These are phyloP conservation scores for Diachasma alloeum DNA, from an alignment of 1,140 invertebrate species.

Conservation along the genomic window DNA sequence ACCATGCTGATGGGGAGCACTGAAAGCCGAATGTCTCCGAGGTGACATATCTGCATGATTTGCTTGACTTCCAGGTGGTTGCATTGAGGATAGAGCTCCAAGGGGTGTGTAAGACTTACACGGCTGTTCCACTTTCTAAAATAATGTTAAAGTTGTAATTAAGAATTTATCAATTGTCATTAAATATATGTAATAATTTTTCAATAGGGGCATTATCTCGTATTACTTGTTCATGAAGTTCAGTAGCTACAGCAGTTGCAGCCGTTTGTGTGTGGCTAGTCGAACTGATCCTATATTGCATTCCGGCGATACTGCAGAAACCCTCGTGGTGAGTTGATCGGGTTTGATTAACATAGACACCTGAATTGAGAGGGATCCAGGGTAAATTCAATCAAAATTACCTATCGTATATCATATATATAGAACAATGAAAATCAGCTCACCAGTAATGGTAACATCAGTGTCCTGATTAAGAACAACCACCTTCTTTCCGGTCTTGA, in stretches of 20 bases:
- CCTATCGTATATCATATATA: too few species aligned
- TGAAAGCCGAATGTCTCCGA: slow-evolving; percentile 62
- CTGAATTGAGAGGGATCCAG: slow-evolving; percentile 46
- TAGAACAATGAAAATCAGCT: slow-evolving; percentile 13
- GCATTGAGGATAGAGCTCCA: slow-evolving; percentile 85
- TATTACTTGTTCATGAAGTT: slow-evolving; percentile 65
- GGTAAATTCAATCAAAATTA: slow-evolving; percentile 17
- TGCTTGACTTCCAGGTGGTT: slow-evolving; percentile 73
- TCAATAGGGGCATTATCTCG: slow-evolving; percentile 1
- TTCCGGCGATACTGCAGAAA: slow-evolving; percentile 81
- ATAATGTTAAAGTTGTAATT: slow-evolving; percentile 8
- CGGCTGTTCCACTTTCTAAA: slow-evolving; percentile 60
- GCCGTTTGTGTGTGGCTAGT: slow-evolving; percentile 82
- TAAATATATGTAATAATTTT: background rate
- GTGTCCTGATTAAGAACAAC: slow-evolving; percentile 84
- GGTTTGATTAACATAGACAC: slow-evolving; percentile 80
- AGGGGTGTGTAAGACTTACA: slow-evolving; percentile 80
- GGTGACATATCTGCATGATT: slow-evolving; percentile 66
- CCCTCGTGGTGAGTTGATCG: slow-evolving; percentile 80
- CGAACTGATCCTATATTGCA: slow-evolving; percentile 83
- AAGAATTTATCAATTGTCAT: background rate
- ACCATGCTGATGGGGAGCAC: slow-evolving; percentile 64
- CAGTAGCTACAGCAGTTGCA: slow-evolving; percentile 76
- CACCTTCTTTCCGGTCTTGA: slow-evolving; percentile 66
- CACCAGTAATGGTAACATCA: slow-evolving; percentile 83